These are phyloP conservation scores for Styela clava DNA, from an alignment of 23 tunicate genomes.

Conservation along the genomic window DNA sequence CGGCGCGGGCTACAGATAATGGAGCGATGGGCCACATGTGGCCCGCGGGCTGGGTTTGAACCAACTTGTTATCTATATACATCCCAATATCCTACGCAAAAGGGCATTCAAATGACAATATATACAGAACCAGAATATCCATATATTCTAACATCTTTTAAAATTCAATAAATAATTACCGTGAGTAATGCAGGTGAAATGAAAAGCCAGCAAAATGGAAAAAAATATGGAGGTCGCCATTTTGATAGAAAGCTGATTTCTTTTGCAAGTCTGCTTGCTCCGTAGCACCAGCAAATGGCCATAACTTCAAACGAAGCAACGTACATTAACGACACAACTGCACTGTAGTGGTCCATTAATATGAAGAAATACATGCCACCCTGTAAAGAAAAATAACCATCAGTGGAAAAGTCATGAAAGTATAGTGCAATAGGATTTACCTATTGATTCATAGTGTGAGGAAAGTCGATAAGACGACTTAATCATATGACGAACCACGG, in stretches of 20 bases:
- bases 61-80: too few species aligned
- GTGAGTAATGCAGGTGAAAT: conserved; percentile 57
- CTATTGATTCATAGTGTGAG: too few species aligned
- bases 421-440: background rate
- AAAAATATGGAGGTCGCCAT: conserved; percentile 25
- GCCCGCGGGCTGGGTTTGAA: too few species aligned
- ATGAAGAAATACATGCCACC: conserved; percentile 93
- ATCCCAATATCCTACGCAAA: too few species aligned
- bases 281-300: conserved; percentile 69
- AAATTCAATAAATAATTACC: conserved; percentile 14
- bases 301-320: conserved; percentile 81
- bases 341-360: conserved; percentile 75
- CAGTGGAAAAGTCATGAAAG: background rate
- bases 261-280: conserved; percentile 42
- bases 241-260: conserved; percentile 50
- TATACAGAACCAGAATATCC: too few species aligned
- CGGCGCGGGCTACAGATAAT: too few species aligned
- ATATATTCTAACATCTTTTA: too few species aligned
- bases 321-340: conserved; percentile 66
- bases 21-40: too few species aligned
- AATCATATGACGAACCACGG: too few species aligned
- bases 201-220: conserved; percentile 61
- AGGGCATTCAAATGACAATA: too few species aligned
- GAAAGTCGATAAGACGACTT: too few species aligned
- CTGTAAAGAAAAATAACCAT: conserved; percentile 37